phyloP scores from a whole-genome alignment of 2,888 invertebrate species.

The Drosophila neonasuta region DNA sequence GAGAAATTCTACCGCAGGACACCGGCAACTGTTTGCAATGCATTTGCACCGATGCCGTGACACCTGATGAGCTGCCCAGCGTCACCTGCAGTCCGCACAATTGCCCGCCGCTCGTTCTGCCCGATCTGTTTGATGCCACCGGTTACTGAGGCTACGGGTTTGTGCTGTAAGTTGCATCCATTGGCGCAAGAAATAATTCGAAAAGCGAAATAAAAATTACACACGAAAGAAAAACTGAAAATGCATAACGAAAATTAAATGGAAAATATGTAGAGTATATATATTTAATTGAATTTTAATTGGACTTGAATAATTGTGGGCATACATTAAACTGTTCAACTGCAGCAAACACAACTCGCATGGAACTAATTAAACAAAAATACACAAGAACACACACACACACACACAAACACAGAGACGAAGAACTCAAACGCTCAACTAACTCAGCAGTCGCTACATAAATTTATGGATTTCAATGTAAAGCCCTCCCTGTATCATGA shows the following conservation, averaged over 20 bases:
- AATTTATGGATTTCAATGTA: slow-evolving; percentile 74
- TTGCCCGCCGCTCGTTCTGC: slow-evolving; percentile 82
- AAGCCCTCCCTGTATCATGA: slow-evolving; percentile 68
- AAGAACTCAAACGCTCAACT: slow-evolving; percentile 37
- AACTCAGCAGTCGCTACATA: slow-evolving; percentile 58
- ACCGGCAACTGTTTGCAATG: slow-evolving; percentile 89
- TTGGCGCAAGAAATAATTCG: slow-evolving; percentile 4
- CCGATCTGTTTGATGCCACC: slow-evolving; percentile 82
- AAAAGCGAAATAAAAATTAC: slow-evolving; percentile 1
- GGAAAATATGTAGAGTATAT: slow-evolving; percentile 9
- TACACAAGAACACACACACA: slow-evolving; percentile 12
- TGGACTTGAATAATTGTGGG: slow-evolving; percentile 34
- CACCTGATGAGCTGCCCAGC: slow-evolving; percentile 80
- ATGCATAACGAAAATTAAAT: slow-evolving; percentile 6
- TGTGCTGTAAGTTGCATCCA: slow-evolving; percentile 67
- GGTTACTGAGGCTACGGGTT: slow-evolving; percentile 81
- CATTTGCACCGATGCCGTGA: slow-evolving; percentile 85
- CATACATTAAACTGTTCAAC: slow-evolving; percentile 42
- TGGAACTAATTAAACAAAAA: slow-evolving; percentile 38
- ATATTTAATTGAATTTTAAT: slow-evolving; percentile 46
- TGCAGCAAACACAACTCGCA: slow-evolving; percentile 49
- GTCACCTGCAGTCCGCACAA: slow-evolving; percentile 82
- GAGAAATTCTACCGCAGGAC: slow-evolving; percentile 86
- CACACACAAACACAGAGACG: slow-evolving; percentile 9
- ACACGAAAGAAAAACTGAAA: not conserved